phyloP scores from a whole-genome alignment of 2,113 vertebrate genomes.

The Sinosuthora webbiana region DNA sequence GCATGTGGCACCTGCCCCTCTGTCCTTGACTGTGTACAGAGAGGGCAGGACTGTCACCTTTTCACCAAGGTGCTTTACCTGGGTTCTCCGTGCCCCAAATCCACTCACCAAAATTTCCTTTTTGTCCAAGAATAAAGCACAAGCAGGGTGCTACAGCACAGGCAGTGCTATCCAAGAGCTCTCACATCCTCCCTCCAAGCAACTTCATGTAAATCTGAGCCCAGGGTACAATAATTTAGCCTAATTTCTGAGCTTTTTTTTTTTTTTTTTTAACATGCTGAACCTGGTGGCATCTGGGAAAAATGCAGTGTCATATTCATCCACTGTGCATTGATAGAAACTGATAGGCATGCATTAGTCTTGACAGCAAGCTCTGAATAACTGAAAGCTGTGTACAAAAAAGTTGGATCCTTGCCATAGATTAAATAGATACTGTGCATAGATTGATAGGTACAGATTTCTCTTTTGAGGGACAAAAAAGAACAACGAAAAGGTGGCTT shows the following conservation, averaged over 20 bases:
- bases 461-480: neutral
- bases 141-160: neutral
- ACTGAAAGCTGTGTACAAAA: conserved; percentile 20
- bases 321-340: neutral
- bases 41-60: neutral
- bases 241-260: neutral
- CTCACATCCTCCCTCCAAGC: neutral
- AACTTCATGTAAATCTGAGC: neutral
- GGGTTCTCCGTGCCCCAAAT: neutral
- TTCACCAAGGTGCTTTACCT: neutral
- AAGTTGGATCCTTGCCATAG: conserved; percentile 26
- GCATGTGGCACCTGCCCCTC: neutral
- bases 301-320: conserved; percentile 49
- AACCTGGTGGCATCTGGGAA: neutral
- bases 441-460: conserved; percentile 41
- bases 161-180: neutral
- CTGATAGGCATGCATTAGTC: conserved; percentile 50
- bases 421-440: conserved; percentile 13
- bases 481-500: conserved; percentile 32
- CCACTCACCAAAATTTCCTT: neutral
- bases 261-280: neutral
- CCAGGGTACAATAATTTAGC: neutral
- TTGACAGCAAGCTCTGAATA: conserved; percentile 37
- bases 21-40: neutral
- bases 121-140: neutral